Evolutionary conservation across 92 coral and sea anemone genomes (phyloP).

Genomic region (Palythoa grandiflora): DNA sequence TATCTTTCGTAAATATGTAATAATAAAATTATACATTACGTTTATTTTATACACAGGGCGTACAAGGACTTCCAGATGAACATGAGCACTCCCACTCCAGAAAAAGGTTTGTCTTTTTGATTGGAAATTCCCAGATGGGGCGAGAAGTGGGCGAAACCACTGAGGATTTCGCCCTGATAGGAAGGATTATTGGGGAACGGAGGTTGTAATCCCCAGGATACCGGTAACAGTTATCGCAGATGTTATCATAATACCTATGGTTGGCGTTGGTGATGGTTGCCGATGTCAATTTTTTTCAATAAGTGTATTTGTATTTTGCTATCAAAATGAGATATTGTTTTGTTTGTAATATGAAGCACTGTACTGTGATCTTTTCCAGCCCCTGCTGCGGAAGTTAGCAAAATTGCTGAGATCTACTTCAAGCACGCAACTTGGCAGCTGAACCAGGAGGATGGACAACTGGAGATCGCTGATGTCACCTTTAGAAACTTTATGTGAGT

Average conservation of each 20-base stretch:
- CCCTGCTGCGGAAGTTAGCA: slow-evolving; percentile 86
- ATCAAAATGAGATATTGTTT: too few species aligned
- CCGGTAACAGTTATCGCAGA: too few species aligned
- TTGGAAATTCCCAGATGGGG: neutral
- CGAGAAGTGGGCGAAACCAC: too few species aligned
- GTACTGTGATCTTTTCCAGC: slow-evolving; percentile 46
- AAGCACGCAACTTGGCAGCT: slow-evolving; percentile 96
- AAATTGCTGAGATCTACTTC: slow-evolving; percentile 93
- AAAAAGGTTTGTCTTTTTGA: slow-evolving; percentile 69
- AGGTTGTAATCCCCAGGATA: too few species aligned
- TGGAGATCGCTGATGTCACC: slow-evolving; percentile 92
- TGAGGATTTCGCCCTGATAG: too few species aligned
- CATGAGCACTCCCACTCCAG: slow-evolving; percentile 87
- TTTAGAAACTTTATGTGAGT: slow-evolving; percentile 88
- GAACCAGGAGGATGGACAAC: slow-evolving; percentile 94
- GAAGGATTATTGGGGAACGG: too few species aligned
- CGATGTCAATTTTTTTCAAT: too few species aligned
- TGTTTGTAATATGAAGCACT: too few species aligned
- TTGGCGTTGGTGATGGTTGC: too few species aligned
- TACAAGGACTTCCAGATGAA: slow-evolving; percentile 97
- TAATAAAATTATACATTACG: neutral
- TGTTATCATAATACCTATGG: too few species aligned
- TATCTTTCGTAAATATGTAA: too few species aligned
- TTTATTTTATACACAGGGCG: slow-evolving; percentile 66
- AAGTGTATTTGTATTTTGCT: too few species aligned